Base-by-base conservation (phyloP, 2,888 invertebrate genomes). In the Seira ritae region DNA sequence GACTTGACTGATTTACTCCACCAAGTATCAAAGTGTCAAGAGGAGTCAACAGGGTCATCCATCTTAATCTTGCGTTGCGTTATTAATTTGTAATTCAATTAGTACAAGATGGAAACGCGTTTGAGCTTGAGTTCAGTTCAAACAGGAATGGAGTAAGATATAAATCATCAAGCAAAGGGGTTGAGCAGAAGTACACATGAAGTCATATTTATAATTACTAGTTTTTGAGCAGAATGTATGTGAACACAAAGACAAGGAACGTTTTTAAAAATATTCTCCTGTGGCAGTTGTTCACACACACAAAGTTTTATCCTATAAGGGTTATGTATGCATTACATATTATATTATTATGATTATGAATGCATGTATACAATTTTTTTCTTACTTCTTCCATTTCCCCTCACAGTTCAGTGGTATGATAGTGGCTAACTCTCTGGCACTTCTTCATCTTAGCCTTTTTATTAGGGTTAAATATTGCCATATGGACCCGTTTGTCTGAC, bases 401-500 rank as follows among this genome's bases (percentile, higher is more conserved):
- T 76, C 83, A 65, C 17, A 73, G 72, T 46, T 66, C 46, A 15
- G 31, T 68, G n/a, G n/a, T n/a, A n/a, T n/a, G n/a, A n/a, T n/a
- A n/a, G n/a, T n/a, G n/a, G n/a, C n/a, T n/a, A n/a, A 60, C 74
- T 80, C 74, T 65, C 75, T 75, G 74, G 80, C 80, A 71, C 71
- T 81, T 71, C 76, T 81, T 81, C 81, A 81, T 76, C 31, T 31
- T 31, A n/a, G n/a, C n/a, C 31, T 71, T 85, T 87, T 87, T 87
- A 85, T 86, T 85, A 86, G 72, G 74, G 85, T 84, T 84, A 86
- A 86, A 84, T 86, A 80, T 84, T 87, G 84, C 87, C 87, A 87
- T 87, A 86, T 87, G 87, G 87, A 80, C 85, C 85, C 87, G 86
- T 87, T 87, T 85, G 84, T 85, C 87, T 86, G 85, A 86, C 87